Base-by-base conservation (phyloP, 2,888 invertebrate species). In the Caenorhabditis sp. region DNA sequence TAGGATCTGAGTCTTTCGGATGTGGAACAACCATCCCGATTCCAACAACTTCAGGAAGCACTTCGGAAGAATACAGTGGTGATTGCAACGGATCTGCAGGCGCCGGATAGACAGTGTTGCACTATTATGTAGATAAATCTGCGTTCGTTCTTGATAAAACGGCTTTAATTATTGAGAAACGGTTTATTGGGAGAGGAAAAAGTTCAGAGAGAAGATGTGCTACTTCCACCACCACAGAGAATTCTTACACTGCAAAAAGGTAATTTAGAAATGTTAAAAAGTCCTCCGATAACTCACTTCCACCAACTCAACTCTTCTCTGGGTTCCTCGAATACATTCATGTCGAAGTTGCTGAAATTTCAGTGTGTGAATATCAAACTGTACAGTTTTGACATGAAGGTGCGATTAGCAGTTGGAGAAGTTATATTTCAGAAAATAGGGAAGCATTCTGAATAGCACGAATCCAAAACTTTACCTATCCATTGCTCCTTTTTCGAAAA, bases 51-150 rank as follows among this genome's bases (percentile, higher is more conserved):
- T 47, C 90, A 90, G 59, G 86, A 87, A 75, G 90, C 89, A 1
- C 58, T 90, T 19, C 86, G 76, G 47, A 81, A 80, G 61, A 80
- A 64, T 58, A 83, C 75, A 41, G 72, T 68, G 24, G 80, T 77
- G 6, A 76, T 81, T 26, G 69, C 75, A 26, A 75, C 76, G 49
- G 86, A 88, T 66, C 59, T 89, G 22, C 80, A 87, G 59, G 88
- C 90, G 2, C 90, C 90, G 2, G 89, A 89, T 41, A 75, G 90
- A 66, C 89, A 88, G 63, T 90, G 90, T 66, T 90, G 90, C 64
- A 61, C 82, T 7, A 84, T 90, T 72, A 77, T 77, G 74, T 83
- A 73, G 68, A 44, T 64, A 35, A n/a, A 19, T 69, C 47, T 63
- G 31, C 28, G 54, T 61, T 41, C 70, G 22, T 66, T 5, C 19